Base-by-base conservation (phyloP, 2,797 vertebrate genomes). In the Cygnus olor region DNA sequence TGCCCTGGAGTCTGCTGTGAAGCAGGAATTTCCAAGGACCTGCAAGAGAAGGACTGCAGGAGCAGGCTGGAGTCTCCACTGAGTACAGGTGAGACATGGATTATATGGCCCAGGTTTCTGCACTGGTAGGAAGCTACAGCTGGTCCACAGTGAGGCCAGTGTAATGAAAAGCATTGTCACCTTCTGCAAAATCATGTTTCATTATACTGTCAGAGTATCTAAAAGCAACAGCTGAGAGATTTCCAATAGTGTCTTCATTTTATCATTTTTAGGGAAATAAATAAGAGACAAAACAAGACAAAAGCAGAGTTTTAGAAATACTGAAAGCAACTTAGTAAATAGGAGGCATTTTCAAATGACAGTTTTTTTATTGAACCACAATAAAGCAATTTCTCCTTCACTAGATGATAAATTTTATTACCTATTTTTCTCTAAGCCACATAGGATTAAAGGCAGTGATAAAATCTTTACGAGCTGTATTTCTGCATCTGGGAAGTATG, bases 81-180 rank as follows among this genome's bases (percentile, higher is more conserved):
- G 32, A 16, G 27, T 28, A 18, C 34, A 22, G 51, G 15, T 30
- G 57, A 68, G 34, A 17, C 0, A 0, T 7, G n/a, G 19, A 17
- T 30, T 19, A 27, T 65, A 32, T 32, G 40, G 42, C 10, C 15
- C 60, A 42, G 54, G 10, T 28, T 56, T 80, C 54, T 5, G 2
- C 40, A 24, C 2, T 1, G 40, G 34, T 30, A 60, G 72, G 54
- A 38, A 65, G 27, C 30, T 61, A n/a, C 51, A 42, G 12, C 4
- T 73, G 44, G 34, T 57, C 56, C 3, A 1, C 25, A 14, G 54
- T 64, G 60, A 80, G 25, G 20, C 51, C 30, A 60, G 30, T 24
- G 49, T 15, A 24, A 45, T 18, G 44, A 69, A 88, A 85, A 12
- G 32, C 56, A 42, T 60, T 0, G 0, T 34, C 44, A 12, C 14